Base-by-base conservation (phyloP, 2,113 vertebrate genomes). In the Sander lucioperca region DNA sequence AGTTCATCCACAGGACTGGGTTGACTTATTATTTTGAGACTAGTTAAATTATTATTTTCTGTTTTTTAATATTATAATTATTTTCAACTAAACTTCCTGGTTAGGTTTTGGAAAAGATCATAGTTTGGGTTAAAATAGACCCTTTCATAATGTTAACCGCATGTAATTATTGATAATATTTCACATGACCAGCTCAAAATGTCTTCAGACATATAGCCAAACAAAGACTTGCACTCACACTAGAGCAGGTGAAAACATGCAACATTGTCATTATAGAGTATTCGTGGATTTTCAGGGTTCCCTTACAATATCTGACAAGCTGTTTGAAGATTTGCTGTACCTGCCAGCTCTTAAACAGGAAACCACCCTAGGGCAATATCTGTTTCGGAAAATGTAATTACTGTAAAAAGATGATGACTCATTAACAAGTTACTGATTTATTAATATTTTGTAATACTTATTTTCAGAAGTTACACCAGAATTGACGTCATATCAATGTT, bases 351-450 rank as follows among this genome's bases (percentile, higher is more conserved):
- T 53, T 4, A 27, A 58, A 69, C 23, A 56, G 13, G 43, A 79
- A 89, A 84, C 18, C 25, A 16, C 76, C 57, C 11, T 6, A 56
- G 14, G 58, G 50, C 43, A 80, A 23, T 18, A 14, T 19, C 58
- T 73, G n/a, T 62, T 53, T 5, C 16, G 39, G 45, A 45, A 53
- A 64, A 48, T 16, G 33, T 21, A 16, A 30, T 59, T 48, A 33
- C 27, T 39, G 15, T 30, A 1, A 77, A 57, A 16, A 53, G 39
- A 43, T 11, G 10, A 50, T 69, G 86, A 83, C 54, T 80, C 79
- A 81, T 56, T 50, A 25, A 51, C 47, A 82, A 81, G 56, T 43
- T 11, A 43, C 10, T 43, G 25, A n/a, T 12, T 6, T 0, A 51
- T 47, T 45, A 3, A 15, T 33, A 27, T 36, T 21, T 59, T 73